Conservation (phyloP, 2,797 vertebrate genomes). For the Tadarida brasiliensis region DNA sequence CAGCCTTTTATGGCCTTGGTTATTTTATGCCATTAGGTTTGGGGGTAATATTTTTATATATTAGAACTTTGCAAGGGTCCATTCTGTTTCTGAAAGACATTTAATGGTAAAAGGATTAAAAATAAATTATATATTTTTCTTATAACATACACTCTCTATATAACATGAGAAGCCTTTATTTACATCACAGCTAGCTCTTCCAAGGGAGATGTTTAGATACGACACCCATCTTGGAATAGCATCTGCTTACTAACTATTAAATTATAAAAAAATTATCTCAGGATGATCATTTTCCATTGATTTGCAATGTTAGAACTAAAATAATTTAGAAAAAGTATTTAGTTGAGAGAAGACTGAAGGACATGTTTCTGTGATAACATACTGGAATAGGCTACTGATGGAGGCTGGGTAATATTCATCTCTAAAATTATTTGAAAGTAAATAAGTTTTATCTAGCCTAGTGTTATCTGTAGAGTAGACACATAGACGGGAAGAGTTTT, state of each 20-base stretch:
- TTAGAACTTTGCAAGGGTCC: not conserved
- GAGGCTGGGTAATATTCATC: not conserved
- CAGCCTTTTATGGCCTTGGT: not conserved
- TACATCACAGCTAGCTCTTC: not conserved
- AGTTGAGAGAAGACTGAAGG: not conserved
- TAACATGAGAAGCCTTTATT: not conserved
- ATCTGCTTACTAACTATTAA: constrained; percentile 17
- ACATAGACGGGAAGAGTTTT: not conserved
- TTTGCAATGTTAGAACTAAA: not conserved
- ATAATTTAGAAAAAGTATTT: not conserved
- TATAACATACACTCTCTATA: not conserved
- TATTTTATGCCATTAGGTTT: not conserved
- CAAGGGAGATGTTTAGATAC: not conserved
- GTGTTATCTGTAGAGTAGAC: not conserved
- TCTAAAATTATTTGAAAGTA: constrained; percentile 38
- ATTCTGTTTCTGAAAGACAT: constrained; percentile 29
- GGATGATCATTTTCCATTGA: not conserved
- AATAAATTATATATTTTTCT: not conserved
- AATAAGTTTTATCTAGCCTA: not conserved
- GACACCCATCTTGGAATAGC: not conserved
- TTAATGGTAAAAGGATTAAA: not conserved
- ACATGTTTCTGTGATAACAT: not conserved
- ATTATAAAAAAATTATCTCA: constrained; percentile 37
- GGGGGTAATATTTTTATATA: not conserved
- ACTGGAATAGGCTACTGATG: not conserved